Evolutionary conservation across 2,888 invertebrate species (phyloP).

Genomic region (Chaetogeoica ovagalla): DNA sequence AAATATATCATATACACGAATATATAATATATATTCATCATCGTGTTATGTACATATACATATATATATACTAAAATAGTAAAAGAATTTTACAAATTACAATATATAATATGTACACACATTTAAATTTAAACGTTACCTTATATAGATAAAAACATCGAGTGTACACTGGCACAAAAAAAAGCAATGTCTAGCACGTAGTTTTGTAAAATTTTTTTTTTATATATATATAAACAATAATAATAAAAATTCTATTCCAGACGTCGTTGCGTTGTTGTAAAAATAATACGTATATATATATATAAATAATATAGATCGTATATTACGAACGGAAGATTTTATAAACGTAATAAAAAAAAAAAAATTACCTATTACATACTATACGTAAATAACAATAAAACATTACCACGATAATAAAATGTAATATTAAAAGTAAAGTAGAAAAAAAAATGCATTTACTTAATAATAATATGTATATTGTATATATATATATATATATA

Average conservation of each 20-base stretch:
- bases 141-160: slow-evolving; percentile 38
- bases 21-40: slow-evolving; percentile 9
- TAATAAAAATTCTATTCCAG: background rate
- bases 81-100: background rate
- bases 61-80: background rate
- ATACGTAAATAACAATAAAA: slow-evolving; percentile 50
- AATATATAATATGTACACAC: background rate
- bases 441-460: background rate
- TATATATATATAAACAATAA: background rate
- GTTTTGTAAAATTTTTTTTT: background rate
- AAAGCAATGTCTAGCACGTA: slow-evolving; percentile 44
- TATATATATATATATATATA: background rate
- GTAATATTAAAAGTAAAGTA: slow-evolving; percentile 19
- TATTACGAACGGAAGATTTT: background rate
- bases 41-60: background rate
- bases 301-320: no score
- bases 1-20: no score
- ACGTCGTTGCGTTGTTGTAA: background rate
- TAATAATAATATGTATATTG: background rate
- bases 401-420: slow-evolving; percentile 36
- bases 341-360: slow-evolving; percentile 34
- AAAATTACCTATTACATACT: slow-evolving; percentile 25
- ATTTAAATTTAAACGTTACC: no score
- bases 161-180: slow-evolving; percentile 46
- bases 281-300: no score